These are phyloP conservation scores for Anoplolepis gracilipes DNA, from an alignment of 1,140 invertebrate species.

Conservation along the genomic window DNA sequence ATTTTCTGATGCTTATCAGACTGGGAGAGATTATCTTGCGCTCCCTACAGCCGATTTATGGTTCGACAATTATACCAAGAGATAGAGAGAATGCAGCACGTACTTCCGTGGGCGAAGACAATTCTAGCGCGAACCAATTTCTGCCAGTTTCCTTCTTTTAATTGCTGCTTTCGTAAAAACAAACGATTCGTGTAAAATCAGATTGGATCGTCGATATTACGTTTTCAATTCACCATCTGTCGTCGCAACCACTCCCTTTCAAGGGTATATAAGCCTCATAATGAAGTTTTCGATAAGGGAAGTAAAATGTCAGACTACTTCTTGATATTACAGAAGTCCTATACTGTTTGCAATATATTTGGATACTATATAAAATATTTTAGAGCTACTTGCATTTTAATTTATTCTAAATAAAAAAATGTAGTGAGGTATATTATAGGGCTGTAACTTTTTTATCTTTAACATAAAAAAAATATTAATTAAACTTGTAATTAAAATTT, in stretches of 20 bases:
- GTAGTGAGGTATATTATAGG: not conserved
- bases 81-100: not conserved
- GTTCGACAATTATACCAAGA: not conserved
- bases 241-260: not conserved
- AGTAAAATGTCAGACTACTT: not conserved
- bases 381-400: not conserved
- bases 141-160: slow-evolving; percentile 10
- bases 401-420: not conserved
- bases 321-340: not conserved
- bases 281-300: not conserved
- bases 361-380: not conserved
- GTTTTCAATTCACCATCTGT: not conserved
- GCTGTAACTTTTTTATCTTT: not conserved
- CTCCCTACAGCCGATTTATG: not conserved
- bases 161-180: slow-evolving; percentile 4
- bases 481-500: not conserved
- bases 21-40: not conserved
- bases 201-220: slow-evolving; percentile 4
- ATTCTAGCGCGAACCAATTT: slow-evolving; percentile 2
- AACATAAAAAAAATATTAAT: not conserved
- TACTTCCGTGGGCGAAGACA: slow-evolving; percentile 10
- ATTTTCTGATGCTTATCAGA: slow-evolving; percentile 6
- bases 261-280: not conserved
- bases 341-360: not conserved
- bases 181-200: not conserved